A percentile compares a stretch with the other conserved stretches of the same genome.
These are phyloP conservation scores for Denticeps clupeoides DNA, from an alignment of 2,797 vertebrate species.

Conservation along the genomic window DNA sequence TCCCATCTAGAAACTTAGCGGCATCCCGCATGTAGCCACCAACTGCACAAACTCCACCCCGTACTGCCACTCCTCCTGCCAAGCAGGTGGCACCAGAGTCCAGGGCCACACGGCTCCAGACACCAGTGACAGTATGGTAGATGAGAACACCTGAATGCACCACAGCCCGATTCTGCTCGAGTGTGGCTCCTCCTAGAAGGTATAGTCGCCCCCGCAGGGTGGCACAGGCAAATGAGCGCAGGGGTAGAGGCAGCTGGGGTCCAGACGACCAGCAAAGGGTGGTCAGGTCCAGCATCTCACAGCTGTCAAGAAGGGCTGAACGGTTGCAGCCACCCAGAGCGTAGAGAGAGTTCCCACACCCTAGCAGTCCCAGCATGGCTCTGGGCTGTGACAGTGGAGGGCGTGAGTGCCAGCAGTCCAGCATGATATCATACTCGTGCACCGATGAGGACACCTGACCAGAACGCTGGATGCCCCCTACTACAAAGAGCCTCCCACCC, in stretches of 20 bases:
- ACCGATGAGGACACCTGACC: conserved; percentile 58
- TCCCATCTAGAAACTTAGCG: conserved; percentile 61
- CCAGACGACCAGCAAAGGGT: conserved; percentile 47
- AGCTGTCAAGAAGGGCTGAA: conserved; percentile 58
- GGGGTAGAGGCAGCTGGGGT: conserved; percentile 53
- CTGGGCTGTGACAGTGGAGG: conserved; percentile 58
- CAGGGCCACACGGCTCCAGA: conserved; percentile 62
- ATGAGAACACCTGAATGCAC: conserved; percentile 68
- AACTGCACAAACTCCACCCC: conserved; percentile 65
- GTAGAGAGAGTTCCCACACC: conserved; percentile 57
- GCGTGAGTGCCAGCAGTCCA: conserved; percentile 61
- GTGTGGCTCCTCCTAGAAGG: conserved; percentile 64
- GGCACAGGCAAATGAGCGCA: conserved; percentile 64
- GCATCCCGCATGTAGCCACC: conserved; percentile 69
- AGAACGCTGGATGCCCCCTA: conserved; percentile 61
- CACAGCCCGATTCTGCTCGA: conserved; percentile 59
- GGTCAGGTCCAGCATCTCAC: conserved; percentile 56
- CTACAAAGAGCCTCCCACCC: conserved; percentile 61
- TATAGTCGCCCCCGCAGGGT: conserved; percentile 59
- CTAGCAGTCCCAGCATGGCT: conserved; percentile 64
- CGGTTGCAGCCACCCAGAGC: conserved; percentile 67
- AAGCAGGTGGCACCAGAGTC: conserved; percentile 64
- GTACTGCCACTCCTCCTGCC: conserved; percentile 64
- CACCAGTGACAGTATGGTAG: conserved; percentile 58
- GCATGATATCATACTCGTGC: conserved; percentile 63